Evolutionary conservation across 2,113 vertebrate genomes (phyloP).

Genomic region (Laticauda colubrina): DNA sequence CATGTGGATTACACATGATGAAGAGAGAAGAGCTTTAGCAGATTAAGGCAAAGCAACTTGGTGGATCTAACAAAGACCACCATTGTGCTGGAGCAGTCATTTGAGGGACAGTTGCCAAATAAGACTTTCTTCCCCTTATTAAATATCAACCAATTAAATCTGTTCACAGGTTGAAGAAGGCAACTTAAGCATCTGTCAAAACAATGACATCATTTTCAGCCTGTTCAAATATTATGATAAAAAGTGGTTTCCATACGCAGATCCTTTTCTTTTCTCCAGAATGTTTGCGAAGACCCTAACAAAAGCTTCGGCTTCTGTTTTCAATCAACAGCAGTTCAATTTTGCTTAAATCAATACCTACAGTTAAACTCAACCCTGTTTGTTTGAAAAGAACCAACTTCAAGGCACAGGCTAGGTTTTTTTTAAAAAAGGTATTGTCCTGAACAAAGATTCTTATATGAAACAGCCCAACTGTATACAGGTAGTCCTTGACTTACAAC

Average conservation of each 20-base stretch:
- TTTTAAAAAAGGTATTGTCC: not conserved
- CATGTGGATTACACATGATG: not conserved
- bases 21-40: not conserved
- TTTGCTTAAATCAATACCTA: not conserved
- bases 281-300: not conserved
- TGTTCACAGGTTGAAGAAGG: not conserved
- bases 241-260: not conserved
- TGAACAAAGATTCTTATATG: not conserved
- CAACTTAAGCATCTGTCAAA: not conserved
- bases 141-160: not conserved
- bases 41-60: not conserved
- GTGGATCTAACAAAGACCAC: not conserved
- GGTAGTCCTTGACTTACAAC: too few relatives aligned
- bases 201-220: not conserved
- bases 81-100: not conserved
- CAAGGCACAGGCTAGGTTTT: not conserved
- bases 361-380: not conserved
- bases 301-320: not conserved
- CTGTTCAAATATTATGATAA: not conserved
- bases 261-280: not conserved
- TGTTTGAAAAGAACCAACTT: not conserved
- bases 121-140: not conserved
- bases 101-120: not conserved
- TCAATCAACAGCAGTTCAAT: not conserved
- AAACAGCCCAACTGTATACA: not conserved